Evolutionary conservation across 64 coral and sea anemone species (phyloP).

Genomic region (Stichodactyla mertensii): DNA sequence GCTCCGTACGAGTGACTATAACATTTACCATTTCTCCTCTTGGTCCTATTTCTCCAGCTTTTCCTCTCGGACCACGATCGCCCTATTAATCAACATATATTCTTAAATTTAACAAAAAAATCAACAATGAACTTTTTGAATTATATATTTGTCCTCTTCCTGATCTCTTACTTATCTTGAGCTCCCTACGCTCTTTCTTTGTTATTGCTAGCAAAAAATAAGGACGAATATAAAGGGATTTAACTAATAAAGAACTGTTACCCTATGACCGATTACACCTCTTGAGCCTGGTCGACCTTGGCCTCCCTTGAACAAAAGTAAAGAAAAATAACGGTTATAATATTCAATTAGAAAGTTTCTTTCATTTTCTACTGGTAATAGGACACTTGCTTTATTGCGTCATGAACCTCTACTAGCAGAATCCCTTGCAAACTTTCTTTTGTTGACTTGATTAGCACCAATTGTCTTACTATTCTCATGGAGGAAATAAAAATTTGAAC

Average conservation of each 20-base stretch:
- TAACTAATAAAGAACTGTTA: neutral
- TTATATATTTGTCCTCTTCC: too few species aligned
- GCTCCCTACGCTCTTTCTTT: too few species aligned
- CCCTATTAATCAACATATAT: constrained; percentile 12
- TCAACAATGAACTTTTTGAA: neutral
- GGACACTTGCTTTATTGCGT: too few species aligned
- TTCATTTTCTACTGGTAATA: too few species aligned
- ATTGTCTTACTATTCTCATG: too few species aligned
- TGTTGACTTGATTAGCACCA: too few species aligned
- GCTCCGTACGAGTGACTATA: neutral
- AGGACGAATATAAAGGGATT: neutral
- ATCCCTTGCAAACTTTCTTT: too few species aligned
- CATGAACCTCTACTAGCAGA: too few species aligned
- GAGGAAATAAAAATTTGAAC: too few species aligned
- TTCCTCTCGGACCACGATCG: constrained; percentile 45
- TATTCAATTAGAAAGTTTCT: neutral
- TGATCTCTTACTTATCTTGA: too few species aligned
- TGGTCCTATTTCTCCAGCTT: constrained; percentile 20
- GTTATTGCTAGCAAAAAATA: too few species aligned
- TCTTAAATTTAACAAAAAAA: neutral
- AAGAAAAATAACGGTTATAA: neutral
- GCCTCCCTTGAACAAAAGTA: constrained; percentile 23
- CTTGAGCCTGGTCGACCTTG: constrained; percentile 49
- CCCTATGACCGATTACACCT: constrained; percentile 46
- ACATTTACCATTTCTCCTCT: constrained; percentile 37